Evolutionary conservation across 2,888 invertebrate species (phyloP), one percentile per base, ranked within the genome.

Genomic region (Drepana falcataria): DNA sequence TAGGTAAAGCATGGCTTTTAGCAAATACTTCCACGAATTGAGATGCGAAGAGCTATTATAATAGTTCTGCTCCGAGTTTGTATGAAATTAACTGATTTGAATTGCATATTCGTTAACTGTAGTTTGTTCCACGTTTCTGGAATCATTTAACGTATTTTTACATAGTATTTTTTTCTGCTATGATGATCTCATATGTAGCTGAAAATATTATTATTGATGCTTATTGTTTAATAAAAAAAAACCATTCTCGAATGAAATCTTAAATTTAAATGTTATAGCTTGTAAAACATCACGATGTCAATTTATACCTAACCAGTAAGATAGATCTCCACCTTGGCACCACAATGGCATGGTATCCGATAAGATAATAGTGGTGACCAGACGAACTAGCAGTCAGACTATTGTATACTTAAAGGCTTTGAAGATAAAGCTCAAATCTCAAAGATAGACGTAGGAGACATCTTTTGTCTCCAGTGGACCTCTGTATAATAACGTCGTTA

Each of bases 351-450:
- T 53, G 49, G 58, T 60, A 58, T 49, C 54, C 57, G 56, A 57
- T 61, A 59, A 55, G 52, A 35, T 40, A 34, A 48, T 54, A 58
- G 55, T 54, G 59, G 57, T 61, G 55, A 48, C 53, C 53, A 40
- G 56, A 57, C 47, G 53, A 48, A 48, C 47, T 44, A 35, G 53
- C 55, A 72, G 73, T 75, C 59, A 59, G 49, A 53, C 52, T 47
- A 56, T 63, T 55, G 58, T 57, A 59, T 9, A 2, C 41, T 60
- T 62, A 60, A 65, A 68, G 58, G 53, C 59, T 63, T 53, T 58
- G 49, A 59, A 64, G 70, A 72, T 72, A 76, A 67, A 66, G 66
- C 66, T 72, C 61, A 65, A 60, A 64, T 52, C 53, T 58, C 58
- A 58, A 64, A 59, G 64, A 63, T 63, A 63, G 62, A 63, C 57